Evolutionary conservation across 2,888 invertebrate species (phyloP).

Genomic region (Lasioglossum leucozonium): DNA sequence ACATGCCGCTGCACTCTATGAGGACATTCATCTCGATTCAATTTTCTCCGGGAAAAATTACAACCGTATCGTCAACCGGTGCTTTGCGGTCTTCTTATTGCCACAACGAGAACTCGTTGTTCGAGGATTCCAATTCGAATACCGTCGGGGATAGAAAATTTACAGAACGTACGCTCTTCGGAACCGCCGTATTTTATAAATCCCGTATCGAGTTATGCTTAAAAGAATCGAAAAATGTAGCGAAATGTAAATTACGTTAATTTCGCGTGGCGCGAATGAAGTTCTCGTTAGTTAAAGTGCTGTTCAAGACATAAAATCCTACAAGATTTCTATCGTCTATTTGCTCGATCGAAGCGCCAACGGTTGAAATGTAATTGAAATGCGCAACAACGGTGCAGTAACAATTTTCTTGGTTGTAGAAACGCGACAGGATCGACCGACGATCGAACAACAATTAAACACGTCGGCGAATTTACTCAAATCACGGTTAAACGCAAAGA

Average conservation of each 20-base stretch:
- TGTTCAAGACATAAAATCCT: not conserved
- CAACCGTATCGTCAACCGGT: constrained; percentile 40
- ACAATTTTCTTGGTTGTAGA: not conserved
- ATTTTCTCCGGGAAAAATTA: constrained; percentile 66
- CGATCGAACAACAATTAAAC: not conserved
- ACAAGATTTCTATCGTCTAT: not conserved
- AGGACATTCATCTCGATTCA: constrained; percentile 65
- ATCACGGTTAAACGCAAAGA: not conserved
- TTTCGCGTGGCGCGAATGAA: too few species aligned
- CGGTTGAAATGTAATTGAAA: not conserved
- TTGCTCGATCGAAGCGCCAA: not conserved
- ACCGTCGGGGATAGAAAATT: not conserved
- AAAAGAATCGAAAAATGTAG: too few species aligned
- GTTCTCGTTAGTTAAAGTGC: not conserved
- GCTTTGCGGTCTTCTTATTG: not conserved
- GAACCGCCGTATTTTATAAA: not conserved
- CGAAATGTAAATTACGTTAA: too few species aligned
- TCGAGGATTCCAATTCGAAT: not conserved
- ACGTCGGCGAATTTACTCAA: not conserved
- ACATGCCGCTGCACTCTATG: constrained; percentile 44
- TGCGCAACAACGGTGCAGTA: not conserved
- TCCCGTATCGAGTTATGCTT: not conserved
- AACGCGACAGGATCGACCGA: not conserved
- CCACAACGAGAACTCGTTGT: not conserved
- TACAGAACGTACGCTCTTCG: not conserved